phyloP scores from a whole-genome alignment of 1,140 invertebrate genomes.

The Microplitis demolitor region DNA sequence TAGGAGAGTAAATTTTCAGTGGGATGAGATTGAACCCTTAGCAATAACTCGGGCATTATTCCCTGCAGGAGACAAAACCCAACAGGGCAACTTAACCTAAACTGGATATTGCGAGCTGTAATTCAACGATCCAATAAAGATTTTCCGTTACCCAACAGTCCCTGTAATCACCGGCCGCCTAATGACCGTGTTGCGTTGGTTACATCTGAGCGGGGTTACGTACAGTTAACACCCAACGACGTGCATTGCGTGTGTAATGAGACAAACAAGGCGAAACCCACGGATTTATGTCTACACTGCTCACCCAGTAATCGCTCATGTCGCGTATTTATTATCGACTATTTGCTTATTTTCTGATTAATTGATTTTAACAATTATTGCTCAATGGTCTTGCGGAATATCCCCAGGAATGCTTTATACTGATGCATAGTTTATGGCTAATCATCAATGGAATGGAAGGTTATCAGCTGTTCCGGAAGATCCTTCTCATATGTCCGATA shows the following conservation, averaged over 20 bases:
- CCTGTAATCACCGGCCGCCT: slow-evolving; percentile 37
- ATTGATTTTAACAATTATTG: too few relatives aligned
- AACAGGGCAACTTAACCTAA: background rate
- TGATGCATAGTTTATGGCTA: too few relatives aligned
- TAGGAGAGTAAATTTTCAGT: too few relatives aligned
- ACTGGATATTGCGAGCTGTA: background rate
- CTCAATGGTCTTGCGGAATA: too few relatives aligned
- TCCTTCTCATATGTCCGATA: background rate
- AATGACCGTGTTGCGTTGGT: slow-evolving; percentile 6
- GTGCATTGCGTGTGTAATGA: background rate
- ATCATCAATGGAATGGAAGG: too few relatives aligned
- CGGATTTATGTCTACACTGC: background rate
- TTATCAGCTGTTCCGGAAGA: background rate
- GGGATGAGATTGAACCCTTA: too few relatives aligned
- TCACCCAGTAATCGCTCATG: too few relatives aligned
- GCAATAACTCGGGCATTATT: background rate
- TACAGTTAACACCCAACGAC: background rate
- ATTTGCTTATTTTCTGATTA: too few relatives aligned
- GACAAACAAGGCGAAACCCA: background rate
- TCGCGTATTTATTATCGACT: too few relatives aligned
- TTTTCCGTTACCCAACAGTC: slow-evolving; percentile 35
- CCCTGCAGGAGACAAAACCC: background rate
- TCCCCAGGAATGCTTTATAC: too few relatives aligned
- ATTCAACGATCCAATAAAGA: slow-evolving; percentile 35
- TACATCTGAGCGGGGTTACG: background rate